Conservation (phyloP, 2,888 invertebrate species). For the Nyleta sp. region DNA sequence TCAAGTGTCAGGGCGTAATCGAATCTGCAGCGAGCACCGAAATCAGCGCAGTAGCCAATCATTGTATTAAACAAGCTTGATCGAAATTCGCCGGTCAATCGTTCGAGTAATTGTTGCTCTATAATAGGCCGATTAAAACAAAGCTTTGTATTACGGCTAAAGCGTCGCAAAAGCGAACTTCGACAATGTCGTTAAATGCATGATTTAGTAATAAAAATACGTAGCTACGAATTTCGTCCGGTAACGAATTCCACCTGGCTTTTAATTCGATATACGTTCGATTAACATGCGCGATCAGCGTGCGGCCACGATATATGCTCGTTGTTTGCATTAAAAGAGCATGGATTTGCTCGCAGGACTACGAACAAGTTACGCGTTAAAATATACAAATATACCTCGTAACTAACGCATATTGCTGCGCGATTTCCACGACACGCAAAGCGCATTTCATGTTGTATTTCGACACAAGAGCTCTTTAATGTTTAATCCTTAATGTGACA, state of each 20-base stretch:
- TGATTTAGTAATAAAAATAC: slow-evolving; percentile 60
- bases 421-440: slow-evolving; percentile 49
- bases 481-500: slow-evolving; percentile 42
- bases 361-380: slow-evolving; percentile 62
- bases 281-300: slow-evolving; percentile 54
- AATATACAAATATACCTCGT: slow-evolving; percentile 60
- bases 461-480: slow-evolving; percentile 37
- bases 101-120: slow-evolving; percentile 71
- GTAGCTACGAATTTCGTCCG: slow-evolving; percentile 36
- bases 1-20: slow-evolving; percentile 68
- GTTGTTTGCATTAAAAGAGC: slow-evolving; percentile 65
- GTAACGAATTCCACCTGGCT: slow-evolving; percentile 48
- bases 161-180: slow-evolving; percentile 49
- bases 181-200: slow-evolving; percentile 59
- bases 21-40: slow-evolving; percentile 70
- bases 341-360: slow-evolving; percentile 54
- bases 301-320: slow-evolving; percentile 50
- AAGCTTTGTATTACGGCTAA: slow-evolving; percentile 66
- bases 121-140: slow-evolving; percentile 68
- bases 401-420: slow-evolving; percentile 33
- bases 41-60: slow-evolving; percentile 70
- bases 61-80: slow-evolving; percentile 72
- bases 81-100: slow-evolving; percentile 72
- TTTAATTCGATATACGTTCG: slow-evolving; percentile 59
- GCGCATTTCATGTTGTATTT: slow-evolving; percentile 52